Evolutionary conservation across 2,888 invertebrate species (phyloP).

Genomic region (Ectropis crepuscularia): DNA sequence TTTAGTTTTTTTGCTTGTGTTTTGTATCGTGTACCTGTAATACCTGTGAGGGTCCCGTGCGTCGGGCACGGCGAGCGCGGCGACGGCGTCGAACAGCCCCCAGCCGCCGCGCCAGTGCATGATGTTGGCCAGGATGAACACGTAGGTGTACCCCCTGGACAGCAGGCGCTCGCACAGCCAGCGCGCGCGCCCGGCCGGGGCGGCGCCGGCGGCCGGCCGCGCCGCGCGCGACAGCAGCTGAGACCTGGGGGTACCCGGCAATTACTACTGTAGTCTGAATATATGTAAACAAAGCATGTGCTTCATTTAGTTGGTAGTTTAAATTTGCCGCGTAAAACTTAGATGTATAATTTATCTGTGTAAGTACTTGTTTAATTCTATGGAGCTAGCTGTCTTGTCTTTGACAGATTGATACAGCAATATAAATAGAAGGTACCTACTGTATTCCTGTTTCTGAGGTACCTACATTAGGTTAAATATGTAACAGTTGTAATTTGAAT

Average conservation of each 20-base stretch:
- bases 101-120: slow-evolving; percentile 96
- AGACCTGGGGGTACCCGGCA: slow-evolving; percentile 50
- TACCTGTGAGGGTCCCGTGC: slow-evolving; percentile 64
- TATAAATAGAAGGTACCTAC: too few relatives aligned
- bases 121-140: slow-evolving; percentile 91
- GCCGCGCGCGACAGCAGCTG: slow-evolving; percentile 62
- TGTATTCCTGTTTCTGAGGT: too few relatives aligned
- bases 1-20: too few relatives aligned
- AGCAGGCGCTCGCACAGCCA: slow-evolving; percentile 69
- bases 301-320: too few relatives aligned
- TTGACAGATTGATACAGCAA: too few relatives aligned
- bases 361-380: too few relatives aligned
- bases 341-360: too few relatives aligned
- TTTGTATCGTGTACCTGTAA: not conserved
- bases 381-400: too few relatives aligned
- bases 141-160: slow-evolving; percentile 89
- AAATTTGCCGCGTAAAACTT: too few relatives aligned
- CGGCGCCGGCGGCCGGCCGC: not conserved
- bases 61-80: slow-evolving; percentile 77
- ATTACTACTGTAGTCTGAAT: not conserved
- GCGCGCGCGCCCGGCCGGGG: slow-evolving; percentile 27
- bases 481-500: too few relatives aligned
- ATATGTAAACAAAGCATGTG: too few relatives aligned
- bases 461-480: too few relatives aligned
- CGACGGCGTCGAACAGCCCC: slow-evolving; percentile 87